Conservation (phyloP, 2,113 vertebrate genomes). For the Coptodon rendalli region DNA sequence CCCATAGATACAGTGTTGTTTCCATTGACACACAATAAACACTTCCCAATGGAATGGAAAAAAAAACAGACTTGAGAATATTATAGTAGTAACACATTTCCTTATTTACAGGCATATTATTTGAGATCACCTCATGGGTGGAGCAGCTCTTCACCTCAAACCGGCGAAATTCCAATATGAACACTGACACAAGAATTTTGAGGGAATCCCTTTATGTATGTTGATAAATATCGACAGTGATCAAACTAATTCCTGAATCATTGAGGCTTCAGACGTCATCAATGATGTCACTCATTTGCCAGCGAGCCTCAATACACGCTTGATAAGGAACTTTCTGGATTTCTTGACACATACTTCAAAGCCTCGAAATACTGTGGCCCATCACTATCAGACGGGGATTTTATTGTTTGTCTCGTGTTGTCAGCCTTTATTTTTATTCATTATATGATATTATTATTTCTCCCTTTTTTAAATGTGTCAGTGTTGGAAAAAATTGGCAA, state of each 20-base stretch:
- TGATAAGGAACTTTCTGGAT: not conserved
- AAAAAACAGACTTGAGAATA: fast-evolving
- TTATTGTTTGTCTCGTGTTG: not conserved
- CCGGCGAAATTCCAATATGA: not conserved
- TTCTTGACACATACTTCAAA: not conserved
- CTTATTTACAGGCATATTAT: not conserved
- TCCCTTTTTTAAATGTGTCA: not conserved
- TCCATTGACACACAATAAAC: not conserved
- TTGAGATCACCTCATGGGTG: not conserved
- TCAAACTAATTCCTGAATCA: not conserved
- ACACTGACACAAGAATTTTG: not conserved
- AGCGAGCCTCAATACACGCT: fast-evolving
- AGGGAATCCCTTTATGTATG: not conserved
- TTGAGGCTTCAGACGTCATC: not conserved
- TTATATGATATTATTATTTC: not conserved
- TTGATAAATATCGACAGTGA: not conserved
- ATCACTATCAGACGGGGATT: not conserved
- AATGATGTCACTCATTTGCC: not conserved
- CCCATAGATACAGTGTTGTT: not conserved
- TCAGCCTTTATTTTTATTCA: not conserved
- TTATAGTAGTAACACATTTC: not conserved
- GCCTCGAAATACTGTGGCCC: not conserved
- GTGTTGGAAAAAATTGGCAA: not conserved
- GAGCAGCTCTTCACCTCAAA: not conserved
- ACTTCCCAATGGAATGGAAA: not conserved